These are phyloP conservation scores for Nestor notabilis DNA, from an alignment of 2,113 vertebrate species.

Conservation along the genomic window DNA sequence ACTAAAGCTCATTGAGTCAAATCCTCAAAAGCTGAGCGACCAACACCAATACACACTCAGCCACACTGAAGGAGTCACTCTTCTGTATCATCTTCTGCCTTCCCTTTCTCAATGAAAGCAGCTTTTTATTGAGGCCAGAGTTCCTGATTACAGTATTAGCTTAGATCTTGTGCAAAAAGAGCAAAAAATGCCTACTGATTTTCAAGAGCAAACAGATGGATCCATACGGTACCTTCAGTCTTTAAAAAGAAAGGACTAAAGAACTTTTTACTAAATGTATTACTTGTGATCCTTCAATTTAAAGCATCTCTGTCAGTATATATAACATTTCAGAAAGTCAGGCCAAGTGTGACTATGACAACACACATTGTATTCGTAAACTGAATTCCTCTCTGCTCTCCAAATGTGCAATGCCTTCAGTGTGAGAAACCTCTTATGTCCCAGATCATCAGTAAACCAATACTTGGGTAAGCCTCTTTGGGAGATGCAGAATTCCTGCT, in stretches of 20 bases:
- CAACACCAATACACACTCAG: neutral
- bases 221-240: neutral
- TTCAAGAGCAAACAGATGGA: neutral
- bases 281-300: neutral
- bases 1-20: neutral
- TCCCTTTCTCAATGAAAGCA: neutral
- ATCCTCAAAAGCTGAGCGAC: neutral
- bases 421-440: neutral
- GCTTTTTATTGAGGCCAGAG: neutral
- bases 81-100: neutral
- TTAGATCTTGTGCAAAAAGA: neutral
- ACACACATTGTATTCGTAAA: neutral
- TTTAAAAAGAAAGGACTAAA: neutral
- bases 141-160: neutral
- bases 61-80: neutral
- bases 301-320: neutral
- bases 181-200: neutral
- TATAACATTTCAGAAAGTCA: neutral
- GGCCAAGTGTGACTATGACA: neutral
- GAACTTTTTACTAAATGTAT: neutral
- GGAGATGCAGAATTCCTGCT: neutral
- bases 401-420: neutral
- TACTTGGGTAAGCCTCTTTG: neutral
- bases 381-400: neutral
- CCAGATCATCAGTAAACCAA: neutral